phyloP scores from a whole-genome alignment of 2,113 vertebrate genomes.

The Chaetorhynchus papuensis region DNA sequence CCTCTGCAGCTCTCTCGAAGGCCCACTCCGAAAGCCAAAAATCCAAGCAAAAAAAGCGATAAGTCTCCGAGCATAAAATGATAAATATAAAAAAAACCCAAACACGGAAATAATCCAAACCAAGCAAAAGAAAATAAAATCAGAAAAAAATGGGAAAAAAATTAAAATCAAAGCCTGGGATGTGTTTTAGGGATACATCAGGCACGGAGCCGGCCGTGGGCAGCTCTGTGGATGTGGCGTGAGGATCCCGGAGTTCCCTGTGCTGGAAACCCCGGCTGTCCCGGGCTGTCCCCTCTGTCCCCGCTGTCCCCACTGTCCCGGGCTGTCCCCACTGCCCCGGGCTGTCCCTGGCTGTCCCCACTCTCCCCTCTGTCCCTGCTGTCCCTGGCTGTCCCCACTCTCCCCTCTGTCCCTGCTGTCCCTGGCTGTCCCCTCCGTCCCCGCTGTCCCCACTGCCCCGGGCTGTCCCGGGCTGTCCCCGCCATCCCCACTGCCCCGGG shows the following conservation, averaged over 20 bases:
- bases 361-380: neutral
- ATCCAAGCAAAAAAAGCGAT: neutral
- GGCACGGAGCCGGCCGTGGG: accelerated
- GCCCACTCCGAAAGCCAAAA: accelerated
- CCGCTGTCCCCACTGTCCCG: too few species aligned
- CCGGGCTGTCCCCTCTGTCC: too few species aligned
- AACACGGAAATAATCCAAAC: neutral
- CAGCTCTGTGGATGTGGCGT: neutral
- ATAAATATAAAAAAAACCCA: neutral
- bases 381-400: too few species aligned
- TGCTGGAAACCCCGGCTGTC: neutral
- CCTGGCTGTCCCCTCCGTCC: too few species aligned
- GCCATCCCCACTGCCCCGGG: too few species aligned
- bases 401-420: too few species aligned
- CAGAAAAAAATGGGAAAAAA: accelerated
- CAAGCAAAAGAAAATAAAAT: accelerated
- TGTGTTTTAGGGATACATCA: neutral
- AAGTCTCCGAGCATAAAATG: accelerated
- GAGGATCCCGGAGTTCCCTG: neutral
- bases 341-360: neutral
- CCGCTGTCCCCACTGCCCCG: neutral
- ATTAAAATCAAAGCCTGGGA: neutral
- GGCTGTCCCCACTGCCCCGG: too few species aligned
- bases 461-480: too few species aligned
- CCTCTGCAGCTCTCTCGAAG: neutral